phyloP scores from a whole-genome alignment of 2,797 vertebrate species.

The Myotis myotis region DNA sequence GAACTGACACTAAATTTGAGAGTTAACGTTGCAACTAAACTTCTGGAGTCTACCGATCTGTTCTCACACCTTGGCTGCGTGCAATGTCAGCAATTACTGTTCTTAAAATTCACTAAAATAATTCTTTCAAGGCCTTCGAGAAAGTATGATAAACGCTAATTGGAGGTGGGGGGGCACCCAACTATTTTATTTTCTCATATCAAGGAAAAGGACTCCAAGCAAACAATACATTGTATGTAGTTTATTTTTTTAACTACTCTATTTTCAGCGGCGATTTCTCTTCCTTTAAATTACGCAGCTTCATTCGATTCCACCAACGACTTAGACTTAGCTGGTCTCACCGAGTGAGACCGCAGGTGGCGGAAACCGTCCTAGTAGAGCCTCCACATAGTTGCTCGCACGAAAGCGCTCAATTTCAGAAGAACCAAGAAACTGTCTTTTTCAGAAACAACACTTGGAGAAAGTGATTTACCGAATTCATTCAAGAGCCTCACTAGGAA shows the following conservation, averaged over 20 bases:
- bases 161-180: neutral
- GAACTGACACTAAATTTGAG: neutral
- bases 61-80: neutral
- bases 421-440: neutral
- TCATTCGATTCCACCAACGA: neutral
- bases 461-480: conserved; percentile 1
- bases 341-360: neutral
- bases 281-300: neutral
- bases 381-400: neutral
- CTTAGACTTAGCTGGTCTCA: neutral
- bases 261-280: conserved; percentile 6
- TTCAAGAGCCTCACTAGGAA: neutral
- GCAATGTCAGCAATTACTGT: neutral
- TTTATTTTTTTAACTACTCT: neutral
- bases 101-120: conserved; percentile 15
- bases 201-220: neutral
- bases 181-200: conserved; percentile 34
- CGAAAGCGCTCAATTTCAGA: neutral
- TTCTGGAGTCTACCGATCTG: neutral
- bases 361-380: neutral
- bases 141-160: neutral
- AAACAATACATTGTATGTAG: conserved; percentile 5
- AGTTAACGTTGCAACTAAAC: neutral
- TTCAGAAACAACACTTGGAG: neutral
- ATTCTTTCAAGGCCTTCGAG: conserved; percentile 19